Conservation (phyloP, 2,113 vertebrate species). For the Microcebus murinus region DNA sequence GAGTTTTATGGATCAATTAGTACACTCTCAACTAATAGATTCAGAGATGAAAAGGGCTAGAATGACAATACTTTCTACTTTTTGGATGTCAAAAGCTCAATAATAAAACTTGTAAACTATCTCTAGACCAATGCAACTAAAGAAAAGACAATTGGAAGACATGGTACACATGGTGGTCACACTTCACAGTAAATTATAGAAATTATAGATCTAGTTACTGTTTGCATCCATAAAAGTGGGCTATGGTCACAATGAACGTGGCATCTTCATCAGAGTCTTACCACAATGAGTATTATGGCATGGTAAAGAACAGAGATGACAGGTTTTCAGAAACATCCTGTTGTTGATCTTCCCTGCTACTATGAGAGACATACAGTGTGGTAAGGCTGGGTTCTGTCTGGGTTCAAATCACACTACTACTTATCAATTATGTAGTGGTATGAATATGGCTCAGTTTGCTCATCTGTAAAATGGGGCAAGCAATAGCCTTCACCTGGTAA, state of each 20-base stretch:
- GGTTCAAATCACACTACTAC: neutral
- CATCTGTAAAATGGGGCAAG: neutral
- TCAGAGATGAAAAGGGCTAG: constrained; percentile 22
- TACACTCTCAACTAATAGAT: neutral
- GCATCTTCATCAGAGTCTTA: neutral
- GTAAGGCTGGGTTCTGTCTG: neutral
- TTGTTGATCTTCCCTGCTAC: neutral
- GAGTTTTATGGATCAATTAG: constrained; percentile 21
- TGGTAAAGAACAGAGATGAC: neutral
- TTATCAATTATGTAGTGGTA: constrained; percentile 30
- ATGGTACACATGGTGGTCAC: neutral
- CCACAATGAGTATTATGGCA: neutral
- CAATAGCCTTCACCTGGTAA: neutral
- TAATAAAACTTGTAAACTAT: neutral
- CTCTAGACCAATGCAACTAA: neutral
- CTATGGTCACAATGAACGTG: neutral
- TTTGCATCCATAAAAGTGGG: neutral
- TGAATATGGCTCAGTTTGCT: neutral
- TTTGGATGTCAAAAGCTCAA: constrained; percentile 10
- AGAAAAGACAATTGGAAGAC: neutral
- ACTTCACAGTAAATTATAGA: neutral
- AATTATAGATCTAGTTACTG: neutral
- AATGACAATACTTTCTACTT: constrained; percentile 12
- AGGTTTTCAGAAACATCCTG: neutral
- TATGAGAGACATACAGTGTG: neutral